Conservation (phyloP, 2,888 invertebrate genomes). For the Rhyacophila evoluta region DNA sequence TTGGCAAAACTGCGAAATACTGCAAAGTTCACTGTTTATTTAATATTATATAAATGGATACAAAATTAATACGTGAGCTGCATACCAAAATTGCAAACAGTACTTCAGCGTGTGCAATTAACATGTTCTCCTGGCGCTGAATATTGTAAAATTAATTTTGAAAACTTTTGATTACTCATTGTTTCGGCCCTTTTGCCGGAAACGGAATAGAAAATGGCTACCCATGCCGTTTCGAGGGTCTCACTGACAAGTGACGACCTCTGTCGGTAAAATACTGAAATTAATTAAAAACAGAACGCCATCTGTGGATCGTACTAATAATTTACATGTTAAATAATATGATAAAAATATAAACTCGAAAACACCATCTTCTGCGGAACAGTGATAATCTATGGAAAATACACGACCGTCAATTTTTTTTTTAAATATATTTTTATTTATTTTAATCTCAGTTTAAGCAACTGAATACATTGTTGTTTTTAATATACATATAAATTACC, state of each 20-base stretch:
- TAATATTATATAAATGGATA: background rate
- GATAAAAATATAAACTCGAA: no score
- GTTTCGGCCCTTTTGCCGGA: background rate
- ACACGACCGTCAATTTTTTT: no score
- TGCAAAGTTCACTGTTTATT: background rate
- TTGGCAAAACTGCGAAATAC: background rate
- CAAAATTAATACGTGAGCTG: background rate
- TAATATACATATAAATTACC: no score
- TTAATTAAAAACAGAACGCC: background rate
- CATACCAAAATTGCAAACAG: background rate
- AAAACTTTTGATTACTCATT: constrained; percentile 7
- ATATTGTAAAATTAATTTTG: background rate
- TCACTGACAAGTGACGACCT: constrained; percentile 13
- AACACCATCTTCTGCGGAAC: no score
- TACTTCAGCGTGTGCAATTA: background rate
- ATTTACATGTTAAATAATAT: background rate
- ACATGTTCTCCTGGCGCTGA: background rate
- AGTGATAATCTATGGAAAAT: no score
- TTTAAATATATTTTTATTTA: no score
- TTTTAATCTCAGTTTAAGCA: no score
- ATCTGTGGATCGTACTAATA: background rate
- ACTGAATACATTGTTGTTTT: no score
- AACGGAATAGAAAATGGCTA: background rate
- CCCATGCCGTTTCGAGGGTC: background rate
- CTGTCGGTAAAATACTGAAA: background rate